Base-by-base conservation (phyloP, 2,113 vertebrate genomes). In the Rhodinocichla rosea region DNA sequence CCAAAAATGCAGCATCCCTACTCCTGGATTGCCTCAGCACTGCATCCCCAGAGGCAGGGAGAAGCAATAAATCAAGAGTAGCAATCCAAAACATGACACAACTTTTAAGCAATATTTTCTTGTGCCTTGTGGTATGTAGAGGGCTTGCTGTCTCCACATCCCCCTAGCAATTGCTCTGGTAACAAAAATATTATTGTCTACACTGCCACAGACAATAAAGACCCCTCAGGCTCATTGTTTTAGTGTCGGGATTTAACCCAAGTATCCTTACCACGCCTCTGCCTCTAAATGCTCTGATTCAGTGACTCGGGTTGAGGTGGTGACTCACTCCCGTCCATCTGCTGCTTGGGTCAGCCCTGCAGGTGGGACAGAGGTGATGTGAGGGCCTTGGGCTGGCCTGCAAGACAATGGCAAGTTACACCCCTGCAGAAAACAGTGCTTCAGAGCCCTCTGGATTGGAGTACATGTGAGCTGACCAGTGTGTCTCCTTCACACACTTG, bases 161-260 rank as follows among this genome's bases (percentile, higher is more conserved):
- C 92, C 91, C 90, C 85, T 94, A 85, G 78, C 89, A 95, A 97
- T 90, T 94, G 86, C 92, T 96, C 78, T 82, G 81, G 94, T 78
- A 97, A 97, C 94, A 94, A 97, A 96, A 97, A 97, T 96, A 97
- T 97, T 97, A 97, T 97, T 97, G 92, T 96, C 96, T 95, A 62
- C 82, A 57, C 44, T 89, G 53, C 70, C 77, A 69, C 28, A 59
- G 95, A 82, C 92, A 96, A 92, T 96, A 96, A 92, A 89, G 94
- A 96, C 93, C 94, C 95, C 76, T 94, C 56, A 3, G 86, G 92
- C 89, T 95, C 79, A 96, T 96, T 93, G 86, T 94, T 90, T 95
- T 62, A 94, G 47, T 77, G 78, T 53, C 3, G 2, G 91, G 69
- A 87, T 89, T 81, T 77, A 94, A n/a, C 76, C 86, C 90, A 90